These are phyloP conservation scores for Clostera curtula DNA, from an alignment of 2,888 invertebrate species.

Conservation along the genomic window DNA sequence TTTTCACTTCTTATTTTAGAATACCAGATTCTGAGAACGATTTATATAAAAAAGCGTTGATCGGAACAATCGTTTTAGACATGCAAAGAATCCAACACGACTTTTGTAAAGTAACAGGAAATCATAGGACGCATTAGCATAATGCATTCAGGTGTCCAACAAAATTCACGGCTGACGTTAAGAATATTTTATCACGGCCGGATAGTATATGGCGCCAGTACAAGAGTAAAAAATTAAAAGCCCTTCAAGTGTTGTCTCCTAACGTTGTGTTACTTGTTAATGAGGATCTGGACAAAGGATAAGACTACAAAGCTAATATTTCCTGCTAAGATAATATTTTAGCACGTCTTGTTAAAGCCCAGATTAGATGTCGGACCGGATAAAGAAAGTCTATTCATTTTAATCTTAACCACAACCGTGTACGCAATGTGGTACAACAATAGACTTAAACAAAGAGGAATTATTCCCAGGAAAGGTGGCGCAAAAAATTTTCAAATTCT, in stretches of 20 bases:
- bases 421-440: conserved; percentile 36
- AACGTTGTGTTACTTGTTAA: conserved; percentile 25
- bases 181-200: conserved; percentile 42
- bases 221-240: conserved; percentile 29
- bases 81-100: conserved; percentile 44
- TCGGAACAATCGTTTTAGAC: conserved; percentile 33
- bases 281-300: conserved; percentile 29
- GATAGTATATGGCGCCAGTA: conserved; percentile 32
- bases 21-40: conserved; percentile 42
- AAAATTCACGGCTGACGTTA: conserved; percentile 41
- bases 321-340: conserved; percentile 38
- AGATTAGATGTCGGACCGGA: conserved; percentile 30
- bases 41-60: conserved; percentile 32
- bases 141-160: conserved; percentile 57
- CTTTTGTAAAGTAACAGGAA: conserved; percentile 50
- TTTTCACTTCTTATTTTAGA: conserved; percentile 38
- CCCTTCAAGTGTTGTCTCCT: conserved; percentile 15
- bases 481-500: conserved; percentile 32
- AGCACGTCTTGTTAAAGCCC: conserved; percentile 26
- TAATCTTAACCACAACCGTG: conserved; percentile 20
- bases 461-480: conserved; percentile 30
- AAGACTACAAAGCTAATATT: conserved; percentile 26
- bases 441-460: conserved; percentile 30
- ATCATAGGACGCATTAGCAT: conserved; percentile 49
- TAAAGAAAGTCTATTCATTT: conserved; percentile 27